Percentiles rank a stretch among this genome's conserved stretches.
phyloP scores from a whole-genome alignment of 2,888 invertebrate genomes.

The Lithophane socia region DNA sequence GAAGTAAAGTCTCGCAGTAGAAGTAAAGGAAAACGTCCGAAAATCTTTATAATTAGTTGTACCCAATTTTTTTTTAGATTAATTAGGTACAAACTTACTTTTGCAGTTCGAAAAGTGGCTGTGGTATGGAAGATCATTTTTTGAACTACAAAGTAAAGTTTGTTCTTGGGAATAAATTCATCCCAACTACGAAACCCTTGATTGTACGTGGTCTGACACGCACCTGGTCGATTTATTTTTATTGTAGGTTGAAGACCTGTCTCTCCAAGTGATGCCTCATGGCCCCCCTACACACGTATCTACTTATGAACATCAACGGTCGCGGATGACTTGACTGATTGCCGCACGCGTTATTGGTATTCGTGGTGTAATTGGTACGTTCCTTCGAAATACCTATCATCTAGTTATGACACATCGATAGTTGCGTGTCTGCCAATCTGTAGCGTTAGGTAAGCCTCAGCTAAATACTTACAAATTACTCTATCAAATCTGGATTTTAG shows the following conservation, averaged over 20 bases:
- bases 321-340: slow-evolving; percentile 72
- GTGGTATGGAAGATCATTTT: too few relatives aligned
- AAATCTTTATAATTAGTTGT: too few relatives aligned
- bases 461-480: slow-evolving; percentile 55
- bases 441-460: slow-evolving; percentile 56
- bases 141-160: too few relatives aligned
- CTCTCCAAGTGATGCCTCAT: background rate
- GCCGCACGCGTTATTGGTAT: slow-evolving; percentile 67
- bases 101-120: too few relatives aligned
- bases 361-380: slow-evolving; percentile 68
- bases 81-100: too few relatives aligned
- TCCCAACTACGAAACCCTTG: too few relatives aligned
- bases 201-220: too few relatives aligned
- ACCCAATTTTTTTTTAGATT: too few relatives aligned
- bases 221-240: too few relatives aligned
- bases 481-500: slow-evolving; percentile 34
- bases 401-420: slow-evolving; percentile 67
- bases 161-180: too few relatives aligned
- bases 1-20: too few relatives aligned
- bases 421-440: slow-evolving; percentile 58
- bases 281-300: slow-evolving; percentile 44
- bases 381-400: slow-evolving; percentile 62
- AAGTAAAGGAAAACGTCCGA: too few relatives aligned
- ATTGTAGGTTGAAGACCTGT: background rate
- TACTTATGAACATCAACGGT: slow-evolving; percentile 65